Conservation (phyloP, 2,888 invertebrate genomes). For the Morinoia aosen region DNA sequence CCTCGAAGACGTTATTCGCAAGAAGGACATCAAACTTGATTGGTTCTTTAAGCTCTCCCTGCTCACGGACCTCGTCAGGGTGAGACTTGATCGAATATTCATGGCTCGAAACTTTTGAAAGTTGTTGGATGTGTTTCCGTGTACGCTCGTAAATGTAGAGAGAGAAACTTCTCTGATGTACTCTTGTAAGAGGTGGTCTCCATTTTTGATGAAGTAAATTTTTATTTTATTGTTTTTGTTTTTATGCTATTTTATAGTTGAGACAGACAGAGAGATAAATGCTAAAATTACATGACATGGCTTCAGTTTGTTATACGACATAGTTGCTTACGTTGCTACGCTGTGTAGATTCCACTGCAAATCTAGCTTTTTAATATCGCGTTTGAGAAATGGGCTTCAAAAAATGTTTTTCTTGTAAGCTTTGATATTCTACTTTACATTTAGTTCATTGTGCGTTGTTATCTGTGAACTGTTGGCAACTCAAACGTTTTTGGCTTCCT, state of each 20-base stretch:
- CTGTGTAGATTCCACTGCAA: not conserved
- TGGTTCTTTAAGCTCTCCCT: constrained; percentile 95
- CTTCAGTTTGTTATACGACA: not conserved
- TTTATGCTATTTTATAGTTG: not conserved
- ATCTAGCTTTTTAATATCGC: not conserved
- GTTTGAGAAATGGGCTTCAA: not conserved
- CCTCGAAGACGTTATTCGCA: constrained; percentile 87
- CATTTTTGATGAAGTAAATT: not conserved
- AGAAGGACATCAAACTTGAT: constrained; percentile 92
- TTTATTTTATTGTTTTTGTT: not conserved
- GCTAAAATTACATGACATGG: not conserved
- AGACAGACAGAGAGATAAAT: no score
- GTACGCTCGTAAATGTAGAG: not conserved
- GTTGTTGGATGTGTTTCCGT: not conserved
- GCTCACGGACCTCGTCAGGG: constrained; percentile 90
- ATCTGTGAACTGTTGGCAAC: not conserved
- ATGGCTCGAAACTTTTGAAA: not conserved
- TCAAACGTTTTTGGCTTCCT: not conserved
- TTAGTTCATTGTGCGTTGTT: not conserved
- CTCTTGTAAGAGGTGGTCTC: not conserved
- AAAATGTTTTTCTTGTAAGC: not conserved
- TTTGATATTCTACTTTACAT: not conserved
- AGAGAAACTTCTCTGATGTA: not conserved
- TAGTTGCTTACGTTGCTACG: not conserved
- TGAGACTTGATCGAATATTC: constrained; percentile 72